Evolutionary conservation across 2,113 vertebrate genomes (phyloP).

Genomic region (Dasyurus viverrinus): DNA sequence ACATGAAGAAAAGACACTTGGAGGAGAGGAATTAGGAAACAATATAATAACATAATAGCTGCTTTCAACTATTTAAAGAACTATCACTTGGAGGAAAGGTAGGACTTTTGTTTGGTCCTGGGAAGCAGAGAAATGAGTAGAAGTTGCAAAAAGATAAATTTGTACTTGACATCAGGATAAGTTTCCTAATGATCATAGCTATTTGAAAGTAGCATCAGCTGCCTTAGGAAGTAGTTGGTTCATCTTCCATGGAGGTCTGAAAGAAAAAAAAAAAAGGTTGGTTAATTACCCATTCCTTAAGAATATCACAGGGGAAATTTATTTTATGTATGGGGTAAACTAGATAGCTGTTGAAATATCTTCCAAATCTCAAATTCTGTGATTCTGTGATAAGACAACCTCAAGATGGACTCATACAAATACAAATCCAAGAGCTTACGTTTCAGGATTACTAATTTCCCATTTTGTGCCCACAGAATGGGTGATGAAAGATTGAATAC

Average conservation of each 20-base stretch:
- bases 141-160: background rate
- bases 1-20: background rate
- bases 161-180: too few relatives aligned
- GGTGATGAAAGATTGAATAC: conserved; percentile 23
- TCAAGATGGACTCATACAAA: background rate
- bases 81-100: too few relatives aligned
- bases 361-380: background rate
- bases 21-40: background rate
- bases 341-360: background rate
- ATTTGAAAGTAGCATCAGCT: background rate
- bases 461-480: conserved; percentile 10
- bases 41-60: background rate
- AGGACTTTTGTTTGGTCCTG: background rate
- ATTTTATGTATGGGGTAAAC: background rate
- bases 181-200: background rate
- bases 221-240: background rate
- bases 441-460: conserved; percentile 11
- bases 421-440: background rate
- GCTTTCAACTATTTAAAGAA: background rate
- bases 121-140: background rate
- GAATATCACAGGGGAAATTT: background rate
- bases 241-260: background rate
- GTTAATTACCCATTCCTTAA: background rate
- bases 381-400: background rate
- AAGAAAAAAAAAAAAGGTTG: background rate